Percentiles rank a stretch among this genome's conserved stretches.
Conservation (phyloP, 2,888 invertebrate genomes). For the Eupsilia transversa region DNA sequence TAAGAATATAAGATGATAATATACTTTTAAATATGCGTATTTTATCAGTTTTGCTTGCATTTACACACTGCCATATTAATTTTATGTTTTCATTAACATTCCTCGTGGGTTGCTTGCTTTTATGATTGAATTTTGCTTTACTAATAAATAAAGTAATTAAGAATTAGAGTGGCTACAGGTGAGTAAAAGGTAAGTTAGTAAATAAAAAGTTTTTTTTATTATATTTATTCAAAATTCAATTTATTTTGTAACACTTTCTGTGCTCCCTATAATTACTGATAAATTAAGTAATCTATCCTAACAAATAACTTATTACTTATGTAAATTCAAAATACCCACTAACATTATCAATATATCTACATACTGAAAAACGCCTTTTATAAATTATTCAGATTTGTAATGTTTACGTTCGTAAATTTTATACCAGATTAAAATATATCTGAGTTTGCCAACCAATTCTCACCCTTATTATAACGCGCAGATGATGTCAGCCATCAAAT, state of each 20-base stretch:
- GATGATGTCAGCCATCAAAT: slow-evolving; percentile 99
- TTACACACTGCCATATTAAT: slow-evolving; percentile 5
- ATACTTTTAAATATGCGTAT: slow-evolving; percentile 1
- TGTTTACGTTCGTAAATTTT: no score
- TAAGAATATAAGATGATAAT: background rate
- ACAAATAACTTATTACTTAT: background rate
- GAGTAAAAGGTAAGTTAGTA: slow-evolving; percentile 34
- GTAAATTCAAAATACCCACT: background rate
- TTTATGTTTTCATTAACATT: slow-evolving; percentile 22
- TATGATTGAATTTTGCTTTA: background rate
- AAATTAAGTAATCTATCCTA: background rate
- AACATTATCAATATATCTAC: background rate
- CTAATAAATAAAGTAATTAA: slow-evolving; percentile 10
- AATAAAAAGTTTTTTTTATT: background rate
- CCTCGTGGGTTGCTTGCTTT: slow-evolving; percentile 27
- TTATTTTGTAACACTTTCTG: background rate
- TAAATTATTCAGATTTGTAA: background rate
- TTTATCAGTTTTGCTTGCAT: slow-evolving; percentile 23
- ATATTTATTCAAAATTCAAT: background rate
- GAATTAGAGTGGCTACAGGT: slow-evolving; percentile 12
- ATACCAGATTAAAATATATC: background rate
- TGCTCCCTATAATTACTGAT: background rate
- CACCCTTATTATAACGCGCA: slow-evolving; percentile 78
- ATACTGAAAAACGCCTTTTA: background rate
- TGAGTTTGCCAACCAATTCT: background rate